These are phyloP conservation scores for Lycorma delicatula DNA, from an alignment of 1,140 invertebrate species.

Conservation along the genomic window DNA sequence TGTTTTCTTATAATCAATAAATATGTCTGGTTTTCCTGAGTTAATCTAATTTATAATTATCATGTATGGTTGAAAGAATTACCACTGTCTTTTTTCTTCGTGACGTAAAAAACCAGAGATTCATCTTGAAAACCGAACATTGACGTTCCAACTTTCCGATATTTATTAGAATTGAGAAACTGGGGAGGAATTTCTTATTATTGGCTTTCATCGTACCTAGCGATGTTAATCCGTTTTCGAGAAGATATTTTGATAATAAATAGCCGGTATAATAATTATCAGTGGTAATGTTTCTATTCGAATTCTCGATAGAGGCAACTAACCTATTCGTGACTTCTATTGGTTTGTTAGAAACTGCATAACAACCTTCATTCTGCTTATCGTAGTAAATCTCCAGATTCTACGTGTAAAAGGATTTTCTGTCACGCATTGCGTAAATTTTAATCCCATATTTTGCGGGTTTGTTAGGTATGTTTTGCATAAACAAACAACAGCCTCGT, in stretches of 20 bases:
- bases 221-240: neutral
- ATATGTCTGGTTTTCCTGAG: slow-evolving; percentile 28
- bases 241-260: neutral
- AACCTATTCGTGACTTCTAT: neutral
- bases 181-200: neutral
- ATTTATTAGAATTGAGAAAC: no score
- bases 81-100: neutral
- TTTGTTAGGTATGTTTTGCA: slow-evolving; percentile 36
- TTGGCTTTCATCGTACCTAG: slow-evolving; percentile 7
- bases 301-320: slow-evolving; percentile 1
- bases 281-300: neutral
- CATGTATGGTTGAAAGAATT: neutral
- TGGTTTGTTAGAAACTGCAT: neutral
- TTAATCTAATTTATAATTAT: neutral
- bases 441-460: slow-evolving; percentile 37
- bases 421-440: slow-evolving; percentile 31
- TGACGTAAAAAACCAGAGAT: no score
- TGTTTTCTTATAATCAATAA: slow-evolving; percentile 34
- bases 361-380: neutral
- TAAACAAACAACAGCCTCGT: slow-evolving; percentile 24
- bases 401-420: slow-evolving; percentile 30
- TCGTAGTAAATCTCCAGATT: neutral
- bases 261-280: slow-evolving; percentile 9
- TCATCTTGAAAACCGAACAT: no score
- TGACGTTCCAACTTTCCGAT: no score